Base-by-base conservation (phyloP, 2,113 vertebrate genomes). In the Macroglossus sobrinus region DNA sequence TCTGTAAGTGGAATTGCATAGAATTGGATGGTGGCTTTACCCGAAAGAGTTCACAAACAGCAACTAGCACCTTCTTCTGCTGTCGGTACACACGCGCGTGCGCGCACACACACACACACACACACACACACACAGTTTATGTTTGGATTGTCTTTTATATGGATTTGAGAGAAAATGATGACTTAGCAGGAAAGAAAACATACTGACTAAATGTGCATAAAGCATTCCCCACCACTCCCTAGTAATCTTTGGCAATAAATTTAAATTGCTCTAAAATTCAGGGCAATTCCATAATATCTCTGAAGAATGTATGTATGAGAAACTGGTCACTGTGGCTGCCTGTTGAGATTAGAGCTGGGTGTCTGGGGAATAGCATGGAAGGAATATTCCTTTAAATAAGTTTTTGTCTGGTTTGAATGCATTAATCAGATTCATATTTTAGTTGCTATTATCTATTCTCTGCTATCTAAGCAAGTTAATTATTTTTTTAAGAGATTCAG, bases 201-300 rank as follows among this genome's bases (percentile, higher is more conserved):
- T 55, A n/a, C 59, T 50, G 33, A 66, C 24, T 84, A 66, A 24
- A 57, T 68, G 47, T 90, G 76, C 66, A 72, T 33, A 33, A 75
- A 81, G 22, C 15, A 43, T 43, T 59, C 26, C 40, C 2, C 28
- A 57, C 2, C 26, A 63, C 71, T 74, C 33, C 69, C 57, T 93
- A 53, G 45, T 59, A 87, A 18, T 69, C 33, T 86, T 89, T 28
- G 53, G 30, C 45, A 61, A 5, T 74, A 57, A 53, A 71, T 84
- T 94, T 88, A 64, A 95, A 80, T 61, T 53, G 63, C 24, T 64
- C 40, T 63, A 50, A 84, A 96, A 87, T 61, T 89, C 50, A 71
- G 30, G 92, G 15, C 21, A 76, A 19, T 87, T 55, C 28, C 50
- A 15, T 89, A 61, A 19, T 79, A 45, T 85, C 14, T 80, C 79